phyloP scores from a whole-genome alignment of 2,888 invertebrate species.

The Melolontha melolontha region DNA sequence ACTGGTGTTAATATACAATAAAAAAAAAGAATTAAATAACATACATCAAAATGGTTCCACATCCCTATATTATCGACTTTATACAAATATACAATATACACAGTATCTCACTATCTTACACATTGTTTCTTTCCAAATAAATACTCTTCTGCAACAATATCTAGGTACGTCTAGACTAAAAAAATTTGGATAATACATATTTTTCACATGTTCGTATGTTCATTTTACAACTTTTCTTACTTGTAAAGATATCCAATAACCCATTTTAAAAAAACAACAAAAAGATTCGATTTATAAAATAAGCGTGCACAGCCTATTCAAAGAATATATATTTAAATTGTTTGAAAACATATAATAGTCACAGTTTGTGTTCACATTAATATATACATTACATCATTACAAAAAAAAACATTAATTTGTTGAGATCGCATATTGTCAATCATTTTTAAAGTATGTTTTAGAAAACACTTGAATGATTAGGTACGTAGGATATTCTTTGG shows the following conservation, averaged over 20 bases:
- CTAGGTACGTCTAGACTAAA: conserved; percentile 33
- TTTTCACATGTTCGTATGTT: conserved; percentile 26
- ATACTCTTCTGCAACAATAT: conserved; percentile 39
- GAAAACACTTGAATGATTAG: too few relatives aligned
- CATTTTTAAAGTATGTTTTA: too few relatives aligned
- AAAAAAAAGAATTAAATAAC: conserved; percentile 45
- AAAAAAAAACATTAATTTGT: too few relatives aligned
- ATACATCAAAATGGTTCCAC: conserved; percentile 47
- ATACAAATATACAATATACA: conserved; percentile 48
- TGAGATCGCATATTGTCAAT: too few relatives aligned
- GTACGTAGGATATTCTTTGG: too few relatives aligned
- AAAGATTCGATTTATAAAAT: conserved; percentile 35
- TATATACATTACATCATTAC: too few relatives aligned
- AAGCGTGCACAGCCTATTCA: conserved; percentile 44
- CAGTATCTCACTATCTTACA: conserved; percentile 52
- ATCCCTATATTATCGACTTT: conserved; percentile 48
- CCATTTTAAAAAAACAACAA: conserved; percentile 4
- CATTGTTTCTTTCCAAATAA: conserved; percentile 41
- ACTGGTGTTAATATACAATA: conserved; percentile 45
- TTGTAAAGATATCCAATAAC: conserved; percentile 16
- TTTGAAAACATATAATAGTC: too few relatives aligned
- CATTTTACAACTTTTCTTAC: conserved; percentile 8
- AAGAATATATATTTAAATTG: conserved; percentile 1
- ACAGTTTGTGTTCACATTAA: too few relatives aligned
- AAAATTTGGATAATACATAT: conserved; percentile 28